Percentiles rank a stretch among this genome's conserved stretches.
Evolutionary conservation across 2,797 vertebrate species (phyloP).

Genomic region (Falco naumanni): DNA sequence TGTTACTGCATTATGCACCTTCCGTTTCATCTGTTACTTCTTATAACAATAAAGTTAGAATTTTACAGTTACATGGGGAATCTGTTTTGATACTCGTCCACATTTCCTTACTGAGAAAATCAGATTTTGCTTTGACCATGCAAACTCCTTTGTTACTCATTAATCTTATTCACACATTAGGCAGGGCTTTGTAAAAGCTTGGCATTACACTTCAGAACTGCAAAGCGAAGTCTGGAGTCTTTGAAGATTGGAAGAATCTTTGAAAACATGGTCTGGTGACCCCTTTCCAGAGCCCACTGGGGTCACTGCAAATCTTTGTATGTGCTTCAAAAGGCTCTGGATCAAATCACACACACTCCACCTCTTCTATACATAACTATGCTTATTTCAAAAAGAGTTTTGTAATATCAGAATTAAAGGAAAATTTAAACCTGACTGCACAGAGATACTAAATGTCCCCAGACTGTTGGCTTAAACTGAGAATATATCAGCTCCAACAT

Average conservation of each 20-base stretch:
- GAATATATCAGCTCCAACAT: not conserved
- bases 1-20: not conserved
- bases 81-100: not conserved
- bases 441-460: not conserved
- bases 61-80: not conserved
- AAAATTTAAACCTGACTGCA: not conserved
- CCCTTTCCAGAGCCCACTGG: not conserved
- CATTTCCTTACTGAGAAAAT: not conserved
- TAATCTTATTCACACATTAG: not conserved
- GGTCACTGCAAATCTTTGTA: not conserved
- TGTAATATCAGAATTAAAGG: not conserved
- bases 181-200: not conserved
- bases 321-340: not conserved
- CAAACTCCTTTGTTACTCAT: not conserved
- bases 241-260: slow-evolving; percentile 7
- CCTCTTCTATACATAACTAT: not conserved
- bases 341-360: not conserved
- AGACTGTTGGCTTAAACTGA: not conserved
- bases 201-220: not conserved
- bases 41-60: not conserved
- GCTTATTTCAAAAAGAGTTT: not conserved
- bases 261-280: not conserved
- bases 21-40: not conserved
- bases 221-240: not conserved
- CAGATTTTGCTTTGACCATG: not conserved